A percentile compares a stretch with the other conserved stretches of the same genome.
These are phyloP conservation scores for Limenitis camilla DNA, from an alignment of 2,888 invertebrate species.

Conservation along the genomic window DNA sequence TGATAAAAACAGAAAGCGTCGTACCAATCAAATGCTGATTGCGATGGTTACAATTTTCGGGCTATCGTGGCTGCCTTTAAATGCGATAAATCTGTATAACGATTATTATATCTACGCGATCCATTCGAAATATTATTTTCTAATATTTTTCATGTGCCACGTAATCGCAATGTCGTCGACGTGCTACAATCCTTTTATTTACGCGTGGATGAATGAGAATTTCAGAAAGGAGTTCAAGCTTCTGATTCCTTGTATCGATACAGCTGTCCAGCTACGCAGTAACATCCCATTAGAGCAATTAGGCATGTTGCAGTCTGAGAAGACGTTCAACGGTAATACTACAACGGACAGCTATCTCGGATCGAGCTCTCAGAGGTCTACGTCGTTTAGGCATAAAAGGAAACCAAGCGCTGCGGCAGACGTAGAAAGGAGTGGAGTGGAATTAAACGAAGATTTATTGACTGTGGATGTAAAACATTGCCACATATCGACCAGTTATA, in stretches of 20 bases:
- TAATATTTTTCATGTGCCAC: constrained; percentile 93
- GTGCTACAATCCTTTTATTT: constrained; percentile 96
- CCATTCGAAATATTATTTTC: constrained; percentile 86
- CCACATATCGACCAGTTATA: constrained; percentile 68
- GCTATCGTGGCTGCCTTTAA: constrained; percentile 95
- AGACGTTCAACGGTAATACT: constrained; percentile 84
- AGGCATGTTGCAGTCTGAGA: constrained; percentile 76
- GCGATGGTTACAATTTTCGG: constrained; percentile 98
- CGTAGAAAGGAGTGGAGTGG: constrained; percentile 73
- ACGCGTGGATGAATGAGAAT: constrained; percentile 98
- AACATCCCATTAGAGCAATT: constrained; percentile 69
- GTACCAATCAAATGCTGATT: constrained; percentile 97
- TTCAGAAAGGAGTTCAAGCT: constrained; percentile 95
- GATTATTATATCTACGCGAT: constrained; percentile 85
- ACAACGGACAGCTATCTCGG: constrained; percentile 78
- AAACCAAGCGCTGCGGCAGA: constrained; percentile 77
- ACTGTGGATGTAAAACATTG: constrained; percentile 67
- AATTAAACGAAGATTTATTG: constrained; percentile 59
- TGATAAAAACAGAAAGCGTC: constrained; percentile 90
- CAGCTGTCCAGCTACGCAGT: constrained; percentile 53
- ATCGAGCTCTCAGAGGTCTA: constrained; percentile 68
- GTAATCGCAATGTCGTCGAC: constrained; percentile 96
- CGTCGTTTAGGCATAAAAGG: constrained; percentile 69
- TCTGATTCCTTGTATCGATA: constrained; percentile 79
- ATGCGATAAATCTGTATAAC: constrained; percentile 89